Percentiles rank a stretch among this genome's conserved stretches.
Evolutionary conservation across 2,888 invertebrate species (phyloP).

Genomic region (Parelbella ahira): DNA sequence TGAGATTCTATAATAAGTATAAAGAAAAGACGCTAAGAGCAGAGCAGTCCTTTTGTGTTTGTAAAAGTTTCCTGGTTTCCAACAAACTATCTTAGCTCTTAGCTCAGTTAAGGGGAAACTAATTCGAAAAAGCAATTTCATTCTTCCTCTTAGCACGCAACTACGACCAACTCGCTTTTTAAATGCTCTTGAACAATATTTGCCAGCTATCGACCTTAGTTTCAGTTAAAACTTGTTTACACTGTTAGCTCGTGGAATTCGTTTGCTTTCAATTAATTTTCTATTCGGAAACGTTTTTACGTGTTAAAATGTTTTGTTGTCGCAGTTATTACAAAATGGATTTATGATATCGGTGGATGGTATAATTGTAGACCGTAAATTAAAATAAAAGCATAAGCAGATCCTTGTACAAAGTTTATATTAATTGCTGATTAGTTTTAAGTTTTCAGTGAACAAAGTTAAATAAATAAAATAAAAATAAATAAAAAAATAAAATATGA

Average conservation of each 20-base stretch:
- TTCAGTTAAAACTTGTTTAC: slow-evolving; percentile 2
- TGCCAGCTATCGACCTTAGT: slow-evolving; percentile 11
- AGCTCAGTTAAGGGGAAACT: not conserved
- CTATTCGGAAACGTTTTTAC: no score
- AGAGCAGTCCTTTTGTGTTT: not conserved
- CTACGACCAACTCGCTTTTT: not conserved
- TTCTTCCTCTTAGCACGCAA: slow-evolving; percentile 4
- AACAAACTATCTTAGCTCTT: not conserved
- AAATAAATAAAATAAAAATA: no score
- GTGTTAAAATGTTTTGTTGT: no score
- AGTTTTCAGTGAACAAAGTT: no score
- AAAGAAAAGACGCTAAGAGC: not conserved
- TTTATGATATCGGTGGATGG: no score
- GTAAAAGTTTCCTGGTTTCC: not conserved
- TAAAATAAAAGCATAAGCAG: no score
- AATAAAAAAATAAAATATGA: no score
- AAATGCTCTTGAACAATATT: slow-evolving; percentile 6
- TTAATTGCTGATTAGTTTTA: no score
- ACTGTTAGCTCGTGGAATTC: not conserved
- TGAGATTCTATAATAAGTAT: not conserved
- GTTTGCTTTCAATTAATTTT: not conserved
- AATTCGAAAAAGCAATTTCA: slow-evolving; percentile 10
- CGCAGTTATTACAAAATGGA: no score
- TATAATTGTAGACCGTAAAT: no score
- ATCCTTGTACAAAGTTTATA: no score